Percentiles rank a stretch among this genome's conserved stretches.
Evolutionary conservation across 2,888 invertebrate genomes (phyloP).

Genomic region (Drosophila infuscata): DNA sequence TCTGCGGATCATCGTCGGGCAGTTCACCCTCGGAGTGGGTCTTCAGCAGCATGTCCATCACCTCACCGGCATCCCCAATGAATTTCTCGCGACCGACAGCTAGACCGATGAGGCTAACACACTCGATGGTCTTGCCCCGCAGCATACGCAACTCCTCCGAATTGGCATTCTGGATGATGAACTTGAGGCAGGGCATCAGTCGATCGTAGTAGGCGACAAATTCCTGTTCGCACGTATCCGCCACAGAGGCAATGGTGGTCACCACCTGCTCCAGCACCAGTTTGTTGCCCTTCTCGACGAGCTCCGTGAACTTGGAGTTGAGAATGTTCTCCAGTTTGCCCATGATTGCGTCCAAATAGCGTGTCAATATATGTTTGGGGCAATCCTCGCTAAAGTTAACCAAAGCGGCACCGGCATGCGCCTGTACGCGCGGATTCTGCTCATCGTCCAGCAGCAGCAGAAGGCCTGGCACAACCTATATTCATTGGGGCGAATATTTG

Average conservation of each 20-base stretch:
- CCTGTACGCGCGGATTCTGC: constrained; percentile 95
- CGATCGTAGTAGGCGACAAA: constrained; percentile 98
- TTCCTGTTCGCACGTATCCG: constrained; percentile 98
- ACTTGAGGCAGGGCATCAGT: constrained; percentile 97
- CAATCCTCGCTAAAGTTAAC: constrained; percentile 99
- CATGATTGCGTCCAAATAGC: constrained; percentile 96
- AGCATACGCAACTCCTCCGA: constrained; percentile 94
- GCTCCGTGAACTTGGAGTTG: constrained; percentile 96
- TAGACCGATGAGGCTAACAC: constrained; percentile 98
- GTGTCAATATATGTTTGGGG: constrained; percentile 95
- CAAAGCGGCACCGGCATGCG: constrained; percentile 95
- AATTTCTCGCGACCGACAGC: constrained; percentile 94
- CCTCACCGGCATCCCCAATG: constrained; percentile 95
- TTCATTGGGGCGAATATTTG: background rate
- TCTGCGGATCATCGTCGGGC: constrained; percentile 98
- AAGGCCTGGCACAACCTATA: constrained; percentile 93
- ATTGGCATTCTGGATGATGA: constrained; percentile 97
- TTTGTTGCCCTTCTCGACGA: constrained; percentile 97
- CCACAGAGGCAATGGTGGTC: constrained; percentile 99
- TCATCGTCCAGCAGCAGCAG: constrained; percentile 95
- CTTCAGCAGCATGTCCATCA: constrained; percentile 97
- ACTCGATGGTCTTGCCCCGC: constrained; percentile 99
- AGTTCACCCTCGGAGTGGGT: constrained; percentile 94
- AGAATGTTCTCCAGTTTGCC: constrained; percentile 95
- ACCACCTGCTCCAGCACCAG: constrained; percentile 97